Evolutionary conservation across 2,797 vertebrate species (phyloP).

Genomic region (Salmo trutta): DNA sequence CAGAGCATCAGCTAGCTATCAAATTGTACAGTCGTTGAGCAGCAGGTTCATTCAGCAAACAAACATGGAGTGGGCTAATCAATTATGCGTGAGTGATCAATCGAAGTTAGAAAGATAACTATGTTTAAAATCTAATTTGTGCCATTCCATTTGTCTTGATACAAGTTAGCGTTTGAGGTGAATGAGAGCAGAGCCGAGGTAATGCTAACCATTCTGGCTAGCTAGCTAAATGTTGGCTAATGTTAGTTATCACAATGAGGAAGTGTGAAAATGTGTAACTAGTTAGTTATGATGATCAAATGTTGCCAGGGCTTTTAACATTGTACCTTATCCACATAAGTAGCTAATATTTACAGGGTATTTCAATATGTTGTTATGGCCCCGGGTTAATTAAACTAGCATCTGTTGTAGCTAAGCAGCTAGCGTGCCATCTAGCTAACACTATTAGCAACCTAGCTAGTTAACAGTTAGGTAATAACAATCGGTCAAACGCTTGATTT

Average conservation of each 20-base stretch:
- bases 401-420: conserved; percentile 7
- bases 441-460: neutral
- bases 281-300: neutral
- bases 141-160: neutral
- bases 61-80: conserved; percentile 80
- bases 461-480: neutral
- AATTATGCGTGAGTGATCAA: conserved; percentile 77
- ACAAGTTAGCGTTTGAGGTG: neutral
- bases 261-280: neutral
- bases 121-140: neutral
- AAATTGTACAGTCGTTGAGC: conserved; percentile 42
- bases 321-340: neutral
- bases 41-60: conserved; percentile 57
- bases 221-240: neutral
- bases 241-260: neutral
- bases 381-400: neutral
- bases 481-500: neutral
- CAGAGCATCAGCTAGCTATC: conserved; percentile 47
- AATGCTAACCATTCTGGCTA: neutral
- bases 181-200: neutral
- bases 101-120: too few species aligned
- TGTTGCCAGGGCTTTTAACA: neutral
- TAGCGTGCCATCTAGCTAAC: too few species aligned
- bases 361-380: neutral
- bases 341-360: neutral